phyloP scores from a whole-genome alignment of 2,113 vertebrate genomes.

The Sakesphorus luctuosus region DNA sequence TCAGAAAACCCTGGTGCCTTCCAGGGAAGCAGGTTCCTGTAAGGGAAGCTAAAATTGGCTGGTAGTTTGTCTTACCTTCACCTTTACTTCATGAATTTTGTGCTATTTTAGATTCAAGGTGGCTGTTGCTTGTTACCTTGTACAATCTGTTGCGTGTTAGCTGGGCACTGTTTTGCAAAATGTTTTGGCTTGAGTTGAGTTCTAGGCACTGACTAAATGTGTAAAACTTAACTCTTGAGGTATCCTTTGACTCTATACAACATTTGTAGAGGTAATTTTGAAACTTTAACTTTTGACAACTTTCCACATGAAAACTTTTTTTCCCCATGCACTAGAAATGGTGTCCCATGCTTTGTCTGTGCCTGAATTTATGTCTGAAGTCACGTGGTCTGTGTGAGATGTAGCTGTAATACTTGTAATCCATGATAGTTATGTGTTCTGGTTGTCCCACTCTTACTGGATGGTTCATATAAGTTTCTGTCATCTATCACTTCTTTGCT shows the following conservation, averaged over 20 bases:
- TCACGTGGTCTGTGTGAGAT: background rate
- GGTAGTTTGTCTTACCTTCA: background rate
- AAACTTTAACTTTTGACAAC: slow-evolving; percentile 11
- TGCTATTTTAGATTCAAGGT: background rate
- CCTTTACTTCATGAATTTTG: background rate
- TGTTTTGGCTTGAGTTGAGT: background rate
- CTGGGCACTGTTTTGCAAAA: background rate
- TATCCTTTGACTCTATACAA: background rate
- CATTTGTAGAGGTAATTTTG: background rate
- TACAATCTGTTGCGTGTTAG: too few species aligned
- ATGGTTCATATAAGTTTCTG: background rate
- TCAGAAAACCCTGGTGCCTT: too few species aligned
- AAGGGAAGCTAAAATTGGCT: background rate
- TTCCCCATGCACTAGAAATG: background rate
- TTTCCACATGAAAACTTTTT: background rate
- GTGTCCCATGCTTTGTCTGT: background rate
- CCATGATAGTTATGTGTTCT: background rate
- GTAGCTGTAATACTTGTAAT: background rate
- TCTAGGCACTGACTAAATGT: background rate
- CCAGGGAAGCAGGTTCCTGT: too few species aligned
- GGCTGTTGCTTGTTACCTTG: background rate
- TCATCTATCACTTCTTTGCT: background rate
- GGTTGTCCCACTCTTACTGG: background rate
- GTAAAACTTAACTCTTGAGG: background rate
- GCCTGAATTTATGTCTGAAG: background rate